phyloP scores from a whole-genome alignment of 2,113 vertebrate genomes.

The Anthoscopus minutus region DNA sequence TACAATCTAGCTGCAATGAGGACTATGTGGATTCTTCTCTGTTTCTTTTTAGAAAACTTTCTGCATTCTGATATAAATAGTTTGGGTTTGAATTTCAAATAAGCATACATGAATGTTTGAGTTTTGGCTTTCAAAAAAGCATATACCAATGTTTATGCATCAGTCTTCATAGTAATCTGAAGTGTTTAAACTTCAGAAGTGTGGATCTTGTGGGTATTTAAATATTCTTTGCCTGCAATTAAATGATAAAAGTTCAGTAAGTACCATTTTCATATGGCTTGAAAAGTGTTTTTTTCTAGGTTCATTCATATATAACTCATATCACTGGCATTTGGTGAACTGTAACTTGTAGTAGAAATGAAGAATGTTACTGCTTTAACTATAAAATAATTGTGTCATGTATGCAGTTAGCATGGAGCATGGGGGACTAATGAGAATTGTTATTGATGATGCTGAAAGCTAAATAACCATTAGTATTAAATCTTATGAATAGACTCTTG shows the following conservation, averaged over 20 bases:
- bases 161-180: not conserved
- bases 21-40: not conserved
- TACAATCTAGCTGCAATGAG: not conserved
- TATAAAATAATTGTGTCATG: constrained; percentile 34
- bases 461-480: constrained; percentile 72
- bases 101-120: constrained; percentile 5
- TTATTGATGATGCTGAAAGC: constrained; percentile 69
- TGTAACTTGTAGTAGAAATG: constrained; percentile 6
- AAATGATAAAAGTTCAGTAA: constrained; percentile 20
- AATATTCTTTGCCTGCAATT: constrained; percentile 36
- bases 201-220: constrained; percentile 6
- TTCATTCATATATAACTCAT: not conserved
- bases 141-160: constrained; percentile 28
- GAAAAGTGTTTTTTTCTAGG: not conserved
- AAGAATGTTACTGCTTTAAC: constrained; percentile 24
- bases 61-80: constrained; percentile 7
- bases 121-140: constrained; percentile 21
- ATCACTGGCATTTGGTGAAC: not conserved
- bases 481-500: constrained; percentile 66
- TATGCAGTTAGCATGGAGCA: constrained; percentile 63
- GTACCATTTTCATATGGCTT: not conserved
- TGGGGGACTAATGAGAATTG: constrained; percentile 57
- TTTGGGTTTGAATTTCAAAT: constrained; percentile 21
- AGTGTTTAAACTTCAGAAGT: constrained; percentile 23
- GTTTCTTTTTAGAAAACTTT: not conserved